Conservation (phyloP, 2,113 vertebrate species). For the rat (Rattus norvegicus) region DNA sequence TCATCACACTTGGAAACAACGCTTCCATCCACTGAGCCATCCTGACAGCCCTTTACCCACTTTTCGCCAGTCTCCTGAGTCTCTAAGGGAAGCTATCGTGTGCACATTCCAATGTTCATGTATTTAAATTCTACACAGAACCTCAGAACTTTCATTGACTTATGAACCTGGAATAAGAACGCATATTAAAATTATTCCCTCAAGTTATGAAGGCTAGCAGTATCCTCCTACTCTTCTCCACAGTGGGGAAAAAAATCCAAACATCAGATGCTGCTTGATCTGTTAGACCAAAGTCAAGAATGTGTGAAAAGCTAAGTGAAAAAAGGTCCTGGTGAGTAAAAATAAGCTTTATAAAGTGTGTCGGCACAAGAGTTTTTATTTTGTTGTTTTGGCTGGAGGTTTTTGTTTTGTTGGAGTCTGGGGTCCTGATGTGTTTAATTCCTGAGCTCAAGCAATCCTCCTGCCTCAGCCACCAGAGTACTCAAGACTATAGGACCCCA, state of each 20-base stretch:
- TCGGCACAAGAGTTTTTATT: background rate
- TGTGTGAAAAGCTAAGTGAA: constrained; percentile 8
- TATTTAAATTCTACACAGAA: constrained; percentile 23
- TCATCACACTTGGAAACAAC: background rate
- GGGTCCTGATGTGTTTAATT: background rate
- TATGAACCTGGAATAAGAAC: background rate
- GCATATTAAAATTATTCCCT: constrained; percentile 47
- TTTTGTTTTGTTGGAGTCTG: background rate
- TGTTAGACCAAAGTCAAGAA: constrained; percentile 11
- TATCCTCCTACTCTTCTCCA: background rate
- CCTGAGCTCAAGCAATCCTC: background rate
- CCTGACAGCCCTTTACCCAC: background rate
- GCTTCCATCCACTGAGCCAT: background rate
- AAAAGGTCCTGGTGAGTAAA: background rate
- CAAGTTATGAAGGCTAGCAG: background rate
- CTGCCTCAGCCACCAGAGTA: background rate
- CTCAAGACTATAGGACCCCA: background rate
- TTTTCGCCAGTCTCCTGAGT: background rate
- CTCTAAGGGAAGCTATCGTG: background rate
- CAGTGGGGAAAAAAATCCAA: background rate
- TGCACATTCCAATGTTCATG: background rate
- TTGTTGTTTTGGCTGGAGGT: background rate
- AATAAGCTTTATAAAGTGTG: background rate
- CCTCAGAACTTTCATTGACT: constrained; percentile 11
- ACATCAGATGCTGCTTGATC: background rate